phyloP scores from a whole-genome alignment of 2,888 invertebrate genomes.

The Catocala sponsa region DNA sequence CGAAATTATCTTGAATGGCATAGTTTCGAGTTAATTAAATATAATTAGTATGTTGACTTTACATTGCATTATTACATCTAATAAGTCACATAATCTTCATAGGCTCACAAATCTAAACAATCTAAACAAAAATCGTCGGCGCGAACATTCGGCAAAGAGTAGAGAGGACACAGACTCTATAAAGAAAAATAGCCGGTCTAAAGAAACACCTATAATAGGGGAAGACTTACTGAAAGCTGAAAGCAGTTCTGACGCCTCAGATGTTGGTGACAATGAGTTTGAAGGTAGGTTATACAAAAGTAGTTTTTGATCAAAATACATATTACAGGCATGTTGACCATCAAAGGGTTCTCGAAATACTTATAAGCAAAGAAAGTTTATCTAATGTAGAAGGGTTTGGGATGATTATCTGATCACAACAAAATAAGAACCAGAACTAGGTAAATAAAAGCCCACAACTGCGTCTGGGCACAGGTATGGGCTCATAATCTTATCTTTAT shows the following conservation, averaged over 20 bases:
- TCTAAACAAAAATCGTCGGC: conserved; percentile 68
- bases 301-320: too few relatives aligned
- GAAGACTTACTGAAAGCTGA: conserved; percentile 72
- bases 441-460: too few relatives aligned
- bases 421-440: too few relatives aligned
- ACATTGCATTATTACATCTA: not conserved
- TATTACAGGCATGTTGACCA: too few relatives aligned
- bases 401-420: too few relatives aligned
- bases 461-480: too few relatives aligned
- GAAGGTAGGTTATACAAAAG: conserved; percentile 50
- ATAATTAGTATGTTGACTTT: too few relatives aligned
- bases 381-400: too few relatives aligned
- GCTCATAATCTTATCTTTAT: too few relatives aligned
- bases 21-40: too few relatives aligned
- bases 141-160: conserved; percentile 51
- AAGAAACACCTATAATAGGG: conserved; percentile 57
- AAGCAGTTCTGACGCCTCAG: conserved; percentile 72
- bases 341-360: not conserved
- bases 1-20: too few relatives aligned
- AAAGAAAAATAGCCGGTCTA: conserved; percentile 40
- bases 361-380: too few relatives aligned
- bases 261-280: conserved; percentile 60
- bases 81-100: conserved; percentile 31
- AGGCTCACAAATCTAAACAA: conserved; percentile 75
- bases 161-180: conserved; percentile 34